A percentile compares a stretch with the other conserved stretches of the same genome.
These are phyloP conservation scores for Cephus spinipes DNA, from an alignment of 2,888 invertebrate genomes.

Conservation along the genomic window DNA sequence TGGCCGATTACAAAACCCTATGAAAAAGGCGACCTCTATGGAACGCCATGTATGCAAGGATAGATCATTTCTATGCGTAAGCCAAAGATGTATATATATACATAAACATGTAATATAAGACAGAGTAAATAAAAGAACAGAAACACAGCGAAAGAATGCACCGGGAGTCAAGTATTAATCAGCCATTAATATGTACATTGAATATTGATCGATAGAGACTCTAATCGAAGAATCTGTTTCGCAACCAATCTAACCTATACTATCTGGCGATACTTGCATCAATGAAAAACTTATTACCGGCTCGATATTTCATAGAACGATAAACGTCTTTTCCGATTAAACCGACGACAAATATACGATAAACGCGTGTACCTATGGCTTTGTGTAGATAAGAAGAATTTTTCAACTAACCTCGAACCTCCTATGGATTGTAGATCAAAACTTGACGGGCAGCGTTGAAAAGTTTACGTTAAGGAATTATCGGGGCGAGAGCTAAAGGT, in stretches of 20 bases:
- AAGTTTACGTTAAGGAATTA: not conserved
- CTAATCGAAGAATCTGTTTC: constrained; percentile 43
- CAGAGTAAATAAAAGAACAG: not conserved
- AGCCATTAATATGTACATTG: constrained; percentile 55
- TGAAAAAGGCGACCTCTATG: constrained; percentile 49
- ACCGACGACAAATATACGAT: not conserved
- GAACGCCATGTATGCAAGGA: constrained; percentile 49
- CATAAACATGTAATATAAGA: too few relatives aligned
- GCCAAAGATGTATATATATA: not conserved
- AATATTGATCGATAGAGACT: constrained; percentile 48
- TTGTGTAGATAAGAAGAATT: not conserved
- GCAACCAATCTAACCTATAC: constrained; percentile 11
- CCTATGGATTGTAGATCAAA: not conserved
- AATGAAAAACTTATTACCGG: not conserved
- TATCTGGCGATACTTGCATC: not conserved
- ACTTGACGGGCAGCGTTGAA: not conserved
- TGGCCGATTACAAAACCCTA: constrained; percentile 50
- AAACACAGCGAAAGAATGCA: not conserved
- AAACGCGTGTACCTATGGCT: not conserved
- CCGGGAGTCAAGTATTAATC: constrained; percentile 36
- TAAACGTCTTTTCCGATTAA: not conserved
- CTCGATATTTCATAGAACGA: not conserved
- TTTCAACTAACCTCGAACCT: not conserved
- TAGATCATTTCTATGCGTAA: constrained; percentile 11
- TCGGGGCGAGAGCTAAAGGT: constrained; percentile 6